Evolutionary conservation across 1,140 invertebrate species (phyloP).

Genomic region (Oryzaephilus surinamensis): DNA sequence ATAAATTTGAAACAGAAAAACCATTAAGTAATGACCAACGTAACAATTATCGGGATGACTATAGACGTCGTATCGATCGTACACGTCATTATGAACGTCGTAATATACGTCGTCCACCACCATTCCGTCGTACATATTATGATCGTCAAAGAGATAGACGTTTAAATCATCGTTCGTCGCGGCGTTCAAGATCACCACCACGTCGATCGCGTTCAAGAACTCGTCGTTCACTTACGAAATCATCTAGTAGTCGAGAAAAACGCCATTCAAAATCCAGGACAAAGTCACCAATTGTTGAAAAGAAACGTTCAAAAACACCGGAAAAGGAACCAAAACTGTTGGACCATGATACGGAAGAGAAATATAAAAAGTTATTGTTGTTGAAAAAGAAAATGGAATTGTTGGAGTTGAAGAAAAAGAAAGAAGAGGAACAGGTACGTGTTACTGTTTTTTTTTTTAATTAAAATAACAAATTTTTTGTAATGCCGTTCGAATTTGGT

Average conservation of each 20-base stretch:
- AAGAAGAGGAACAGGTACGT: conserved; percentile 30
- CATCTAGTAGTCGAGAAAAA: neutral
- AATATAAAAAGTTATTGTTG: conserved; percentile 36
- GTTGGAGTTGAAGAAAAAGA: conserved; percentile 32
- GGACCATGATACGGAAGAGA: conserved; percentile 36
- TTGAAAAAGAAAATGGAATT: conserved; percentile 46
- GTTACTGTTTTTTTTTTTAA: neutral
- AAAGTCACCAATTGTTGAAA: neutral
- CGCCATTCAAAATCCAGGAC: neutral
- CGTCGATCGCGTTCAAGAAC: conserved; percentile 10
- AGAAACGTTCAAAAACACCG: conserved; percentile 13
- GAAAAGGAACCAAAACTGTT: conserved; percentile 6
- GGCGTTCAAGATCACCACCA: conserved; percentile 7
- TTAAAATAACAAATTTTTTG: neutral
- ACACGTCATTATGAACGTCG: neutral
- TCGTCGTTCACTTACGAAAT: conserved; percentile 2
- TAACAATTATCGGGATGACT: conserved; percentile 2
- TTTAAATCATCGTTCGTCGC: neutral
- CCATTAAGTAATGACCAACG: conserved; percentile 1
- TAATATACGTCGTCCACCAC: neutral
- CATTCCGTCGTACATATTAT: too few relatives aligned
- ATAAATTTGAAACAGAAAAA: conserved; percentile 5
- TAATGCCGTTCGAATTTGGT: neutral
- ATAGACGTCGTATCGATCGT: neutral
- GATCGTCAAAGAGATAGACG: too few relatives aligned